phyloP scores from a whole-genome alignment of 2,113 vertebrate species.

The Poeciliopsis retropinna region DNA sequence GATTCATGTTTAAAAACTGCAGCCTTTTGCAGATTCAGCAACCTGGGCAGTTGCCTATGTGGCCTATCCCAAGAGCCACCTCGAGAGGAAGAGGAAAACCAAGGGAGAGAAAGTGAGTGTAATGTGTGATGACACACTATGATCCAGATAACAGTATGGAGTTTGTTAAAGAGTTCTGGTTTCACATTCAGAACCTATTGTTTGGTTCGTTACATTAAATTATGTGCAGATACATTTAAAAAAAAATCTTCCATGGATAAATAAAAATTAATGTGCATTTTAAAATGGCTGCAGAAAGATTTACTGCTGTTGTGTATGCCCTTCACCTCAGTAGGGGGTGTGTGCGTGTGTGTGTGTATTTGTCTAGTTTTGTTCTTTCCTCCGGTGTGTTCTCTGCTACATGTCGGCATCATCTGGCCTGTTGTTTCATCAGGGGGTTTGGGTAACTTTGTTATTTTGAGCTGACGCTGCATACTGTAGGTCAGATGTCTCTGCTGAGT shows the following conservation, averaged over 20 bases:
- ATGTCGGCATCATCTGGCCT: constrained; percentile 54
- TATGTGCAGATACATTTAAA: neutral
- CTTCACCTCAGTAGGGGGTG: neutral
- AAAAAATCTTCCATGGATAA: neutral
- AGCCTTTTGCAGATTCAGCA: too few relatives aligned
- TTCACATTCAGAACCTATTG: too few relatives aligned
- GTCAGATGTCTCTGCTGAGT: constrained; percentile 56
- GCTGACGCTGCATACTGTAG: constrained; percentile 65
- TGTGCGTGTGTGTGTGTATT: neutral
- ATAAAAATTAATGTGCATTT: neutral
- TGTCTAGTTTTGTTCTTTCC: constrained; percentile 8
- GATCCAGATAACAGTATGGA: too few relatives aligned
- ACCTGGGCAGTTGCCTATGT: too few relatives aligned
- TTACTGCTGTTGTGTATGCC: neutral
- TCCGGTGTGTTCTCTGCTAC: constrained; percentile 27
- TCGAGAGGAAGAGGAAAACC: too few relatives aligned
- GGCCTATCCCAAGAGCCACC: too few relatives aligned
- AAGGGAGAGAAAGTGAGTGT: too few relatives aligned
- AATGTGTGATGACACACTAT: too few relatives aligned
- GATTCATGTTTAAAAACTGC: too few relatives aligned
- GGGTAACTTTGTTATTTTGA: constrained; percentile 57
- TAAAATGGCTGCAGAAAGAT: neutral
- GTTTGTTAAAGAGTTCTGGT: too few relatives aligned
- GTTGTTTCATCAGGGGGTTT: constrained; percentile 60
- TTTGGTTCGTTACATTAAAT: too few relatives aligned